Evolutionary conservation across 2,888 invertebrate species (phyloP), one percentile per base, ranked within the genome.

Genomic region (Spodoptera picta): DNA sequence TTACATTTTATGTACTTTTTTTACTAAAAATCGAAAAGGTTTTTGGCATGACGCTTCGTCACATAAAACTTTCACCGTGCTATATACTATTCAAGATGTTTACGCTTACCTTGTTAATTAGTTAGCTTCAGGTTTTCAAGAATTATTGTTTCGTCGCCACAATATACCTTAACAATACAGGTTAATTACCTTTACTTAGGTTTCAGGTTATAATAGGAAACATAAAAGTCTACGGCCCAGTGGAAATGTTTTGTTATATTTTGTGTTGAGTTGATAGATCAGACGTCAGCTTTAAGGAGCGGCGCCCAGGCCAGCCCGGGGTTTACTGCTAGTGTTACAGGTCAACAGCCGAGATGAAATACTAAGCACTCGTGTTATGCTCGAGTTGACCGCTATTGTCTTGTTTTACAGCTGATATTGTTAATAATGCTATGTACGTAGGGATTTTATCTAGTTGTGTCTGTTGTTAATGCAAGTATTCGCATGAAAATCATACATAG

Each of bases 261-360:
- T 45, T 48, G 44, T 57, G 27, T 71, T 53, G 23, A 23, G 49
- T 50, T 60, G 27, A 27, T 47, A 44, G 73, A 60, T 73, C 60
- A 42, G 9, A 44, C 24, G 51, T 31, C 31, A 52, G 55, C 58
- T 73, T 73, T 72, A 73, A 73, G 68, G 73, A 72, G 68, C 47
- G 68, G 50, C 59, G 56, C 24, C 48, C 63, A 54, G 58, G 41
- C 23, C 23, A 42, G 12, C 27, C 14, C 57, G 24, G 27, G 61
- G 19, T 57, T 71, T 53, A 72, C 68, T 36, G 6, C 36, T 36
- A 36, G 36, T 36, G 36, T 27, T 59, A 62, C 63, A 60, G 64
- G 73, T 68, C 73, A 72, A 67, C 67, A 62, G 66, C 46, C 41
- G 59, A 52, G 60, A 63, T 63, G 69, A 49, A 56, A 54, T 27